A percentile compares a stretch with the other conserved stretches of the same genome.
Conservation (phyloP, 1,140 invertebrate species). For the Danaus plexippus region DNA sequence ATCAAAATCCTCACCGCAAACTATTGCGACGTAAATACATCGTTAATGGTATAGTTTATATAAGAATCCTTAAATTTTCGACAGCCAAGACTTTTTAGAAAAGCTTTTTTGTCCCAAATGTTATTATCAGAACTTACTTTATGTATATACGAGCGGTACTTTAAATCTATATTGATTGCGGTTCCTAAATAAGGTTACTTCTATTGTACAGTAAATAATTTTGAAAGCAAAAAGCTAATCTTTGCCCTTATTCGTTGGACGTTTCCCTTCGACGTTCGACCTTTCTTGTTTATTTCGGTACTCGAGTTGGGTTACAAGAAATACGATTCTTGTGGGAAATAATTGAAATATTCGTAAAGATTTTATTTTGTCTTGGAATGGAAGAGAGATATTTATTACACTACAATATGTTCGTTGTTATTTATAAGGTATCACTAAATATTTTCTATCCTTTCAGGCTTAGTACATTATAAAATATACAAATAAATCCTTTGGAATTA, state of each 20-base stretch:
- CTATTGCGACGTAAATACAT: too few relatives aligned
- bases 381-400: constrained; percentile 7
- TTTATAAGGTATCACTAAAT: too few relatives aligned
- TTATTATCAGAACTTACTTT: too few relatives aligned
- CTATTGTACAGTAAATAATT: constrained; percentile 21
- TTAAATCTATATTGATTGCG: constrained; percentile 19
- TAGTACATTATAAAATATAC: too few relatives aligned
- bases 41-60: too few relatives aligned
- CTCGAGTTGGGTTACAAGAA: constrained; percentile 16
- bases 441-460: too few relatives aligned
- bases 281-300: constrained; percentile 17
- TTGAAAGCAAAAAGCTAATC: constrained; percentile 24
- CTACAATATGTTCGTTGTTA: background rate
- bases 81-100: too few relatives aligned
- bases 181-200: constrained; percentile 11
- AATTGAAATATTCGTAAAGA: constrained; percentile 11
- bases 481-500: too few relatives aligned
- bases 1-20: too few relatives aligned
- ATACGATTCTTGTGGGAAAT: constrained; percentile 19
- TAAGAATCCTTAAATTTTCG: too few relatives aligned
- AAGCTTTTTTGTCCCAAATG: too few relatives aligned
- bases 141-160: background rate
- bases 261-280: constrained; percentile 12
- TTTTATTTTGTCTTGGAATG: constrained; percentile 8
- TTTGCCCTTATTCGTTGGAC: constrained; percentile 1